Evolutionary conservation across 2,113 vertebrate species (phyloP).

Genomic region (Gymnarchus niloticus): DNA sequence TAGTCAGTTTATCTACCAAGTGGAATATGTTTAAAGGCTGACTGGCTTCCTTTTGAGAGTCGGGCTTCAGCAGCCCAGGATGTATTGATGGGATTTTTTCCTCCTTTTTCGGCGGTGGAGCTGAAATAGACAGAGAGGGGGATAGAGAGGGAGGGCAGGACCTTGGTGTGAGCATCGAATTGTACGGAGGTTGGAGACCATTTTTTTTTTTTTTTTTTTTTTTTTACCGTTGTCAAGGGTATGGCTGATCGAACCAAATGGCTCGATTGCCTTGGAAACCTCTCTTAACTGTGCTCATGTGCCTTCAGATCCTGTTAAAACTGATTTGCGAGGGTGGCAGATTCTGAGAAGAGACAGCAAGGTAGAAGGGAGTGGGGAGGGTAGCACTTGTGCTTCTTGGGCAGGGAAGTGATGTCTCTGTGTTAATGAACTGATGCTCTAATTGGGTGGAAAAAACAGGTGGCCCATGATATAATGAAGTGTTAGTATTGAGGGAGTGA

Average conservation of each 20-base stretch:
- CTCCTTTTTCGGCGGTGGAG: background rate
- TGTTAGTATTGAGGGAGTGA: background rate
- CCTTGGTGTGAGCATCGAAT: background rate
- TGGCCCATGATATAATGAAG: constrained; percentile 53
- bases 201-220: too few species aligned
- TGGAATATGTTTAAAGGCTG: constrained; percentile 16
- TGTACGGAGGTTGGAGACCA: background rate
- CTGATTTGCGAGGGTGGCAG: constrained; percentile 41
- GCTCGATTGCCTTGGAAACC: constrained; percentile 49
- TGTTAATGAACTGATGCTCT: constrained; percentile 57
- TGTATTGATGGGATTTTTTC: constrained; percentile 11
- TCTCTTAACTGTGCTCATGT: constrained; percentile 48
- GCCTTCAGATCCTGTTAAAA: constrained; percentile 62
- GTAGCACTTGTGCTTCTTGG: constrained; percentile 31
- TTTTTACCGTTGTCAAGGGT: background rate
- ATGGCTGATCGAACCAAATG: constrained; percentile 32
- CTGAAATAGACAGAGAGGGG: background rate
- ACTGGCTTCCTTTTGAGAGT: constrained; percentile 2
- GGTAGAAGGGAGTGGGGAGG: background rate
- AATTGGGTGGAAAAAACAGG: constrained; percentile 54
- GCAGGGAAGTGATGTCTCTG: constrained; percentile 38
- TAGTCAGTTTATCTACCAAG: constrained; percentile 18
- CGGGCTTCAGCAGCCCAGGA: background rate
- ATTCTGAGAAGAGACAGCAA: background rate
- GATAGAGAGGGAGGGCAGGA: background rate